Evolutionary conservation across 2,113 vertebrate genomes (phyloP).

Genomic region (Pogona vitticeps): DNA sequence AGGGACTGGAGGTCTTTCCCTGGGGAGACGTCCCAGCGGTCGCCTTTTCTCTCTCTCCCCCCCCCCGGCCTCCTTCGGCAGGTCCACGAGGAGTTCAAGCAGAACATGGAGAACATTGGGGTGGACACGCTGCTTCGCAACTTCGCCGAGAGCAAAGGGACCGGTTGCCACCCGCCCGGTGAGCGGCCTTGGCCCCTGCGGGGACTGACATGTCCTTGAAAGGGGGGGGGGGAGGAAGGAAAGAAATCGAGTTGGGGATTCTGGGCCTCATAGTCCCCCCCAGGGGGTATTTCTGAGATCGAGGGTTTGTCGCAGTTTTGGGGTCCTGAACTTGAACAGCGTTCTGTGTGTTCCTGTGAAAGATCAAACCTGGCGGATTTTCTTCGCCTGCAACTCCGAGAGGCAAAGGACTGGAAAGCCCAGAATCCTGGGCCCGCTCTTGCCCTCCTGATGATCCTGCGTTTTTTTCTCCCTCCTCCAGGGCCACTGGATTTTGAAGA

Average conservation of each 20-base stretch:
- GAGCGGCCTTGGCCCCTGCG: not conserved
- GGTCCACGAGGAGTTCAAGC: constrained; percentile 97
- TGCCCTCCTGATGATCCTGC: too few relatives aligned
- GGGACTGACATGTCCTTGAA: too few relatives aligned
- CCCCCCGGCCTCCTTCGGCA: constrained; percentile 1
- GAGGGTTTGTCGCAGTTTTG: too few relatives aligned
- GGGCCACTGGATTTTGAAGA: constrained; percentile 87
- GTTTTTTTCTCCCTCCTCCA: constrained; percentile 24
- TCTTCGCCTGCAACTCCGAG: not conserved
- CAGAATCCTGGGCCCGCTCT: too few relatives aligned
- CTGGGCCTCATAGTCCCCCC: not conserved
- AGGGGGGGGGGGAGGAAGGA: too few relatives aligned
- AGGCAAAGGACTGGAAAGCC: rapidly evolving
- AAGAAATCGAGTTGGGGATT: not conserved
- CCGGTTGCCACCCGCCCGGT: constrained; percentile 90
- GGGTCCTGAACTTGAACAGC: too few relatives aligned
- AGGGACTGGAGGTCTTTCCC: too few relatives aligned
- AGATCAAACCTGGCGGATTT: too few relatives aligned
- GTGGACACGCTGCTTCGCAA: constrained; percentile 88
- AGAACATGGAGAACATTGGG: constrained; percentile 94
- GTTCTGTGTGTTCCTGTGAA: too few relatives aligned
- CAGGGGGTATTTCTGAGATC: not conserved
- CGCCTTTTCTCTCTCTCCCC: not conserved
- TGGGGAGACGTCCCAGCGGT: too few relatives aligned
- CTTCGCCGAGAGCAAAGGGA: constrained; percentile 91